Evolutionary conservation across 2,797 vertebrate genomes (phyloP).

Genomic region (Lepidocolaptes lacrymiger): DNA sequence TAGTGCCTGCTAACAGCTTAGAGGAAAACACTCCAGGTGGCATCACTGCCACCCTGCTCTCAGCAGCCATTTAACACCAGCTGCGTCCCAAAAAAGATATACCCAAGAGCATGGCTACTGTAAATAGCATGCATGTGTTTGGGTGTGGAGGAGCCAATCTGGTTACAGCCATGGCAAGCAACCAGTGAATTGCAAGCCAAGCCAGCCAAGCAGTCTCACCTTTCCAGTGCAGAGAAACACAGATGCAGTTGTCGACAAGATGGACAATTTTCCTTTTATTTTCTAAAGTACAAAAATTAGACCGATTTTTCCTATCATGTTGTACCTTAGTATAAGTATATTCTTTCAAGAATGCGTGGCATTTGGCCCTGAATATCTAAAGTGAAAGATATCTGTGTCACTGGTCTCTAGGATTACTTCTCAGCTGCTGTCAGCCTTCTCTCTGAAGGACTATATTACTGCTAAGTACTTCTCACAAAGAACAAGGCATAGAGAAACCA

Average conservation of each 20-base stretch:
- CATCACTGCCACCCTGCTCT: neutral
- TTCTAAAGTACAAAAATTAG: neutral
- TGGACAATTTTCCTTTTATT: neutral
- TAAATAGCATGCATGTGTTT: fast-evolving
- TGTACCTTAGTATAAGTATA: neutral
- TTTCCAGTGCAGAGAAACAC: neutral
- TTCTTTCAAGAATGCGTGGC: neutral
- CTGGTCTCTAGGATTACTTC: slow-evolving; percentile 19
- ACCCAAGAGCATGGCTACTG: fast-evolving
- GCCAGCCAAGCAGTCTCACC: neutral
- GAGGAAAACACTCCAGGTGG: neutral
- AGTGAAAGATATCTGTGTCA: slow-evolving; percentile 12
- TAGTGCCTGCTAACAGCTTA: fast-evolving
- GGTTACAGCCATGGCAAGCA: fast-evolving
- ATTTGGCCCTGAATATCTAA: neutral
- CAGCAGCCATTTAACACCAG: neutral
- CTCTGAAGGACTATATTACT: slow-evolving; percentile 20
- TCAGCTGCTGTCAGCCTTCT: neutral
- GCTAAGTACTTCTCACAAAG: slow-evolving; percentile 24
- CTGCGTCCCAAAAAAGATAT: neutral
- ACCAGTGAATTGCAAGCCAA: neutral
- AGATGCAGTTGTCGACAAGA: neutral
- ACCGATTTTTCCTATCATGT: neutral
- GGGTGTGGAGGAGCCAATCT: neutral
- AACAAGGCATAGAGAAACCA: neutral